Percentiles rank a stretch among this genome's conserved stretches.
Evolutionary conservation across 2,797 vertebrate genomes (phyloP).

Genomic region (Psittacula derbiana): DNA sequence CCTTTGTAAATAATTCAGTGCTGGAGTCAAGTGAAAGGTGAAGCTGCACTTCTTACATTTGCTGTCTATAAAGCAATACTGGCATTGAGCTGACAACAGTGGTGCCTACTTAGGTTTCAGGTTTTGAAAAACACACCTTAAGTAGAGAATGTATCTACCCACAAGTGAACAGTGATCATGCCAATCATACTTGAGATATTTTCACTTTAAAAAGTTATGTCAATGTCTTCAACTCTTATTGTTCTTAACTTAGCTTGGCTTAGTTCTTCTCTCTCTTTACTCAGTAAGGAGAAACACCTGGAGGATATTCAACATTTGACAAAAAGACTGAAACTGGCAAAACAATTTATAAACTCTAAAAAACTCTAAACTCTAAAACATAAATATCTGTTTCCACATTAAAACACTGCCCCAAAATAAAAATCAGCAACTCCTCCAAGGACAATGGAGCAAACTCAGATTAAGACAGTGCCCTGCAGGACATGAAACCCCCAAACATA

Average conservation of each 20-base stretch:
- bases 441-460: neutral
- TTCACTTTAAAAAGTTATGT: neutral
- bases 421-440: neutral
- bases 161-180: neutral
- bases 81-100: neutral
- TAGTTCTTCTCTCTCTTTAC: neutral
- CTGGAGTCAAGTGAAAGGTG: slow-evolving; percentile 31
- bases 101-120: neutral
- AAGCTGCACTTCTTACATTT: neutral
- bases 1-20: slow-evolving; percentile 43
- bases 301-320: neutral
- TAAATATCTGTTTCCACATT: neutral
- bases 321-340: neutral
- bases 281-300: neutral
- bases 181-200: neutral
- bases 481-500: neutral
- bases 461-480: neutral
- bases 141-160: neutral
- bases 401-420: neutral
- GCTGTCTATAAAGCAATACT: neutral
- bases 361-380: neutral
- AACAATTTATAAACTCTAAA: neutral
- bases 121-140: neutral
- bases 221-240: neutral
- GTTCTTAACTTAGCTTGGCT: neutral